Base-by-base conservation (phyloP, 92 coral and sea anemone genomes). In the Isaurus tuberculatus region DNA sequence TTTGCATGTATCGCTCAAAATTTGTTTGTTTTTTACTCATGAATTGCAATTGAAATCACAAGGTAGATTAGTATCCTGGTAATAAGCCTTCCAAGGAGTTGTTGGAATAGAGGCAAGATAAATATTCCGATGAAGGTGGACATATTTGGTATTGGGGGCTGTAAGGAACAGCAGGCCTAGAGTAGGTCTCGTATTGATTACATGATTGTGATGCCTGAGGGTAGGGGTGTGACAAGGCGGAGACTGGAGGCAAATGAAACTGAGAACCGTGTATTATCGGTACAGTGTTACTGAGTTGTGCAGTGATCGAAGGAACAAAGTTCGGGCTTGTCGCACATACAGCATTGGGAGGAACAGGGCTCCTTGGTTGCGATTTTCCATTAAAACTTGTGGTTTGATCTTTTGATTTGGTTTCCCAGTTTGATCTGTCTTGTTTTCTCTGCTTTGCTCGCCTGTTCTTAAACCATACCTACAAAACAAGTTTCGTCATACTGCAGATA, bases 371-470 rank as follows among this genome's bases (percentile, higher is more conserved):
- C 25, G 43, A 44, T 29, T 72, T 72, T 72, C 32, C 60, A 25
- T 36, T 30, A 6, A 55, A 43, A 27, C 16, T 27, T 25, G 42
- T 74, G 40, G 65, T 74, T 51, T 28, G 80, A 49, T 77, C 82
- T 57, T 57, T 55, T 23, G 82, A 77, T 58, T 77, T 77, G 70
- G 23, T 57, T 34, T 77, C 82, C 82, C 82, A 77, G 82, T 57
- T 58, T 34, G 87, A 75, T 66, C 88, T 83, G 42, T 92, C 91
- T 60, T 91, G 93, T 48, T 93, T 97, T 73, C 98, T 91, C 72
- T 97, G 94, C 75, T 96, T 96, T 64, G 98, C 98, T 33, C 98
- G 78, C 23, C 98, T 86, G 79, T 96, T 96, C 73, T 96, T 96
- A 88, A 96, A 95, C 98, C 98, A 95, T 43, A 95, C 98, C 98